Percentiles rank a stretch among this genome's conserved stretches.
phyloP scores from a whole-genome alignment of 2,888 invertebrate genomes.

The Drosophila sordidapex region DNA sequence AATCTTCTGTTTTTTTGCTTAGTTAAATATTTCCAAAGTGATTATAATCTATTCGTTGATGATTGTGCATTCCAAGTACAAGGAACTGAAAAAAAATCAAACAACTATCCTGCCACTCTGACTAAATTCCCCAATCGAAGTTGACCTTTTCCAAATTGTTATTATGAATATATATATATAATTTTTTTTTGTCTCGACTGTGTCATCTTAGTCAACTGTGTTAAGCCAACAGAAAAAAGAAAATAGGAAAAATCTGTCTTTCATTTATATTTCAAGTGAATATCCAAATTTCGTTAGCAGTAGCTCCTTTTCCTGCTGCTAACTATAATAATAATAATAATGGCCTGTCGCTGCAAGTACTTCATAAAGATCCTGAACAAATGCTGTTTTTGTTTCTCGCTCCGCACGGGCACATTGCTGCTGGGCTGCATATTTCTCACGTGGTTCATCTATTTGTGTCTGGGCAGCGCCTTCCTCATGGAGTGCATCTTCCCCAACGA shows the following conservation, averaged over 20 bases:
- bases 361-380: conserved; percentile 43
- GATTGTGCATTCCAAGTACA: conserved; percentile 11
- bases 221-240: background rate
- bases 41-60: conserved; percentile 19
- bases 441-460: conserved; percentile 58
- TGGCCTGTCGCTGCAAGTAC: conserved; percentile 65
- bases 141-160: background rate
- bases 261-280: conserved; percentile 12
- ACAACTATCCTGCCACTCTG: conserved; percentile 6
- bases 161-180: background rate
- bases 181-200: background rate
- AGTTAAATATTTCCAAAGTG: background rate
- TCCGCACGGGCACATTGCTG: conserved; percentile 54
- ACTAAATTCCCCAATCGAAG: conserved; percentile 2
- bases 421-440: conserved; percentile 64
- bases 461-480: conserved; percentile 68
- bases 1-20: background rate
- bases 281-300: conserved; percentile 28
- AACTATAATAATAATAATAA: background rate
- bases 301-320: background rate
- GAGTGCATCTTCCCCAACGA: conserved; percentile 65
- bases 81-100: background rate
- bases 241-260: conserved; percentile 4
- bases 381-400: conserved; percentile 56
- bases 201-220: background rate